Base-by-base conservation (phyloP, 2,113 vertebrate species). In the Nothoprocta pentlandii region DNA sequence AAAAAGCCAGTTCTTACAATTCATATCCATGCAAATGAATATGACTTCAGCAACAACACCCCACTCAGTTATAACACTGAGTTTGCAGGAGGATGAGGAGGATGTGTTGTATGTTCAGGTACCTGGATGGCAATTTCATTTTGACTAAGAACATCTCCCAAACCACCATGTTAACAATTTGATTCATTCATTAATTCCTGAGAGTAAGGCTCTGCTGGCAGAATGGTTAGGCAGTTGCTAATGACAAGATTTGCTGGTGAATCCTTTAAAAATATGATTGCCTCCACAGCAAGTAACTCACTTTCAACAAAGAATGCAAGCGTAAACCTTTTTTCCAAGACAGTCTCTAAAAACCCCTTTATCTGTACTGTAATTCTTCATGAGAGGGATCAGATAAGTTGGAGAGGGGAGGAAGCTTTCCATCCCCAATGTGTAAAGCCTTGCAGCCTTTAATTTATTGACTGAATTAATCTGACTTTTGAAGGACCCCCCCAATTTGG, bases 381-480 rank as follows among this genome's bases (percentile, higher is more conserved):
- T 91, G 93, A 94, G 87, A 93, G 94, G 74, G 78, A 93, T 93
- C 95, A 96, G 95, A 85, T 94, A 94, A 81, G 89, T 90, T 94
- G 69, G 39, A 75, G 83, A 23, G 23, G 23, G 49, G 63, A 73
- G 74, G 89, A 94, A 91, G 68, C 75, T 95, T 89, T 64, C 30
- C 53, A 90, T 85, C 83, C 58, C 80, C 80, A 76, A 85, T 80
- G 88, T 82, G 53, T 80, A 93, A 90, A 95, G 86, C 92, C 46
- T 71, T 90, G 91, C 83, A 87, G 83, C 64, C 87, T 85, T 92
- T 97, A 95, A 97, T 97, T 96, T 97, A 97, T 93, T 94, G 96
- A 86, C 92, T 81, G 64, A 91, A 91, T 97, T 96, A 96, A 97
- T 95, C 86, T 66, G 83, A 51, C 79, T 92, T 92, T 95, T 96